Base-by-base conservation (phyloP, 2,888 invertebrate genomes). In the Apamea crenata region DNA sequence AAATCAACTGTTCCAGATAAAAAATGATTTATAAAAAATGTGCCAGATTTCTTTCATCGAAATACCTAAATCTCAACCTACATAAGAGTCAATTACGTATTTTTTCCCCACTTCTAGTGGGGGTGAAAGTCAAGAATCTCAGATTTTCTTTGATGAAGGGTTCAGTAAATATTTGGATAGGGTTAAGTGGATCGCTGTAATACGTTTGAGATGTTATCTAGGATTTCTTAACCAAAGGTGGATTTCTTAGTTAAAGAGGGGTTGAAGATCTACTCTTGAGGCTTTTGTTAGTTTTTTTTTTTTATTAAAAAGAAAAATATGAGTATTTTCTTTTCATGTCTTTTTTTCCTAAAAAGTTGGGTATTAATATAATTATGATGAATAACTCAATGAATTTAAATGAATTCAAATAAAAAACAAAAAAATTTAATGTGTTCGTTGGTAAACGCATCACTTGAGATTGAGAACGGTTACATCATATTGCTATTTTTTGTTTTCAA, bases 121-220 rank as follows among this genome's bases (percentile, higher is more conserved):
- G 74, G 76, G 25, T 65, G 44, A 67, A 80, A 82, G 73, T 74
- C 78, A 71, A 84, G 81, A 78, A n/a, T 47, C 56, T 18, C 70
- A 85, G 83, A 90, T 84, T 84, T 85, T 82, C 72, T 89, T 90
- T 87, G 87, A 90, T 90, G 84, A 87, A 87, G 83, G 89, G 83
- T 90, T 81, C 70, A 82, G 72, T 80, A 80, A 90, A 90, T 90
- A 89, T 90, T 87, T 63, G 72, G 81, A 84, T 74, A 86, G 87
- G 87, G 81, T 80, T 87, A 78, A 89, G 87, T 81, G 87, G 78
- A 79, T 81, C 75, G 59, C 75, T 29, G 78, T 82, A 77, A 88
- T 83, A 80, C 83, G 83, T 88, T 88, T 80, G 74, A 83, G 73
- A 86, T 78, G 74, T 78, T 74, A 87, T 88, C 87, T 88, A 78